Evolutionary conservation across 2,113 vertebrate species (phyloP).

Genomic region (Mixornis gularis): DNA sequence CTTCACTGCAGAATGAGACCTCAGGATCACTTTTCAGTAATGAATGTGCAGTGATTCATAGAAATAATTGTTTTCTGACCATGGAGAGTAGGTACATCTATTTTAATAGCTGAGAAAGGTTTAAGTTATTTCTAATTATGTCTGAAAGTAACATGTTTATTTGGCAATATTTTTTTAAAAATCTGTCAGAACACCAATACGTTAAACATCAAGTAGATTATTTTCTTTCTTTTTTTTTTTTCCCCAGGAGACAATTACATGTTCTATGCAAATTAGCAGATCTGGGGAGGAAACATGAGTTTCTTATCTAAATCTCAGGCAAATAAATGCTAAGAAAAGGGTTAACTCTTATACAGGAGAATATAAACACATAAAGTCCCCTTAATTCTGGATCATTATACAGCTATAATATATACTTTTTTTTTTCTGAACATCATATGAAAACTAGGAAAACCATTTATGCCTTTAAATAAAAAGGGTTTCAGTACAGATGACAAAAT

Average conservation of each 20-base stretch:
- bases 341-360: not conserved
- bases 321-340: not conserved
- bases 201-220: not conserved
- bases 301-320: not conserved
- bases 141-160: not conserved
- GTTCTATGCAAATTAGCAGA: not conserved
- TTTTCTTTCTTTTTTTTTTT: not conserved
- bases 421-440: not conserved
- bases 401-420: not conserved
- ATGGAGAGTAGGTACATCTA: not conserved
- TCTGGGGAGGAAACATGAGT: rapidly evolving
- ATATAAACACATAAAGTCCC: not conserved
- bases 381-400: not conserved
- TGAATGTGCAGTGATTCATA: not conserved
- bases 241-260: not conserved
- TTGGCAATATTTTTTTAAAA: no score
- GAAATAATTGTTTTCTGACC: not conserved
- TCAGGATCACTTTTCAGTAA: not conserved
- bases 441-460: not conserved
- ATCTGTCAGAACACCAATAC: not conserved
- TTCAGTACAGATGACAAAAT: not conserved
- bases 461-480: not conserved
- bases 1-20: not conserved
- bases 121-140: not conserved
- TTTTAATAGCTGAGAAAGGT: not conserved